phyloP scores from a whole-genome alignment of 2,113 vertebrate species.

The Bothrops jararaca region DNA sequence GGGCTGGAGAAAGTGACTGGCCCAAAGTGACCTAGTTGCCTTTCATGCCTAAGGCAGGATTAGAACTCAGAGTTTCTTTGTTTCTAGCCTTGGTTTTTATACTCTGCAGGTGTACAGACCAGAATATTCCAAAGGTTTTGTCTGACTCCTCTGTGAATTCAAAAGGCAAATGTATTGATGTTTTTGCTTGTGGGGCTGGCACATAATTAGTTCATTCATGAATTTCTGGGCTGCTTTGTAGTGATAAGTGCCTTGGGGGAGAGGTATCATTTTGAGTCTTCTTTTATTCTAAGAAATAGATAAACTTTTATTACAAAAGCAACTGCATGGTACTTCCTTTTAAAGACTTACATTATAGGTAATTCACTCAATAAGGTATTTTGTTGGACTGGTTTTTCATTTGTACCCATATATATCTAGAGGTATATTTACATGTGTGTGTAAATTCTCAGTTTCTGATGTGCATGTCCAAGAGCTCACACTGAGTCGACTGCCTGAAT shows the following conservation, averaged over 20 bases:
- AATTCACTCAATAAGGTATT: slow-evolving; percentile 60
- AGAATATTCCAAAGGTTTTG: slow-evolving; percentile 57
- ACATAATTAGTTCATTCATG: slow-evolving; percentile 69
- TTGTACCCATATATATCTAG: slow-evolving; percentile 47
- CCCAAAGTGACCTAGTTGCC: not conserved
- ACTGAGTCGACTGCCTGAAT: slow-evolving; percentile 69
- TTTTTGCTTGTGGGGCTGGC: slow-evolving; percentile 63
- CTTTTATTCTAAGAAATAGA: slow-evolving; percentile 59
- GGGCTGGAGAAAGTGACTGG: not conserved
- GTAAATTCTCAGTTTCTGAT: slow-evolving; percentile 64
- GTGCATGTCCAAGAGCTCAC: slow-evolving; percentile 62
- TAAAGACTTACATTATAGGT: slow-evolving; percentile 61
- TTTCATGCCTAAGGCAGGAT: not conserved
- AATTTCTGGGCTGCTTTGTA: slow-evolving; percentile 63
- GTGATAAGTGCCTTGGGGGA: slow-evolving; percentile 40
- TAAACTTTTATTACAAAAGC: slow-evolving; percentile 61
- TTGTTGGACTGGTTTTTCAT: slow-evolving; percentile 68
- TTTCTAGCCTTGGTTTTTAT: not conserved
- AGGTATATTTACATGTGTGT: slow-evolving; percentile 49
- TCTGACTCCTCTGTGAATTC: slow-evolving; percentile 61
- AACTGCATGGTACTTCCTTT: slow-evolving; percentile 60
- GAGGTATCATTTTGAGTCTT: slow-evolving; percentile 43
- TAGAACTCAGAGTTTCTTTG: not conserved
- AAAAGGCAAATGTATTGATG: slow-evolving; percentile 63
- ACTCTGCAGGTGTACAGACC: slow-evolving; percentile 51